Evolutionary conservation across 2,888 invertebrate species (phyloP).

Genomic region (Drosophila peninsularis): DNA sequence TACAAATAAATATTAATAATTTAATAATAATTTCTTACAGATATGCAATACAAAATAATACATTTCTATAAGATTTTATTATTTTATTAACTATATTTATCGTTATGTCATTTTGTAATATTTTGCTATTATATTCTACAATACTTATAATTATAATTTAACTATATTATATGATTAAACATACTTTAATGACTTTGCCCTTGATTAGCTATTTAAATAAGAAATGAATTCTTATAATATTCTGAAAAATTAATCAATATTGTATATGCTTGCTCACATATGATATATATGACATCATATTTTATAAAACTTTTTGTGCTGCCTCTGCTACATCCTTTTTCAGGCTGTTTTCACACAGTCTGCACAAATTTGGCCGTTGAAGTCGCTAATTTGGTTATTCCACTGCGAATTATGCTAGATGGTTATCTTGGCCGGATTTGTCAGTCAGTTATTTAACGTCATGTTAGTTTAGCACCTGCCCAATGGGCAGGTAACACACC

Average conservation of each 20-base stretch:
- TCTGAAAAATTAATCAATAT: neutral
- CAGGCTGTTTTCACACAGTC: conserved; percentile 3
- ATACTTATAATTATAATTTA: neutral
- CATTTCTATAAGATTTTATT: too few species aligned
- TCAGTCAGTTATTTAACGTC: conserved; percentile 7
- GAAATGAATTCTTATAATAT: neutral
- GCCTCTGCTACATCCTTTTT: neutral
- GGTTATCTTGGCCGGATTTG: conserved; percentile 24
- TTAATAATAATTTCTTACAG: too few species aligned
- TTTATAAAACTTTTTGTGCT: neutral
- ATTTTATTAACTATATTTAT: neutral
- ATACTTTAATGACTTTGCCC: neutral
- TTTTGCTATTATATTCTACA: neutral
- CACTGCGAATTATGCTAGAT: conserved; percentile 16
- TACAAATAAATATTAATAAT: neutral
- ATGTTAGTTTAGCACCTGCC: conserved; percentile 7
- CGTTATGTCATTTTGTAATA: too few species aligned
- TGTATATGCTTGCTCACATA: neutral
- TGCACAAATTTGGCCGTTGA: neutral
- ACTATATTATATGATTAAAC: neutral
- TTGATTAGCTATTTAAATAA: neutral
- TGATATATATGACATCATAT: neutral
- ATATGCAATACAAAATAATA: too few species aligned
- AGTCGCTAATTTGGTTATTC: conserved; percentile 18
- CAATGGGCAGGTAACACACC: conserved; percentile 27